Evolutionary conservation across 2,797 vertebrate genomes (phyloP).

Genomic region (Gastrophryne carolinensis): DNA sequence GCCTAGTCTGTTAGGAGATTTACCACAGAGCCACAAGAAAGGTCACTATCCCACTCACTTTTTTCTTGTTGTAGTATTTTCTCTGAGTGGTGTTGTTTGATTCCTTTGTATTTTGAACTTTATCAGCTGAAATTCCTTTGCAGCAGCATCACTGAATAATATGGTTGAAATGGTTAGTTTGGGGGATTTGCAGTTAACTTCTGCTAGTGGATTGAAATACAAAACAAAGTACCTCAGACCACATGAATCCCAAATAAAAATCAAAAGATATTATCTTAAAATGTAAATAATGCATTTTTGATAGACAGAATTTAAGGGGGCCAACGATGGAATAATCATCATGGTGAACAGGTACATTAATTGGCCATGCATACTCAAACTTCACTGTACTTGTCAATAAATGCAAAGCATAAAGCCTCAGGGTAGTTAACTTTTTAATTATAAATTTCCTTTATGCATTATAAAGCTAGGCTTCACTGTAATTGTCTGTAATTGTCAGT

Average conservation of each 20-base stretch:
- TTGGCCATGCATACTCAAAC: conserved; percentile 45
- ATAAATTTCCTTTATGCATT: conserved; percentile 50
- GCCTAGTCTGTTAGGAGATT: too few relatives aligned
- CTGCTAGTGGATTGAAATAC: background rate
- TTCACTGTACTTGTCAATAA: conserved; percentile 57
- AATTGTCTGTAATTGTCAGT: conserved; percentile 35
- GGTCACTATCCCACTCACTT: too few relatives aligned
- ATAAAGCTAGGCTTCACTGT: conserved; percentile 18
- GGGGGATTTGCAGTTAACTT: too few relatives aligned
- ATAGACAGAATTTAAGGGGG: conserved; percentile 52
- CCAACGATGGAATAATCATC: conserved; percentile 53
- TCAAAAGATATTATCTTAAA: background rate
- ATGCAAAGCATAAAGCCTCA: conserved; percentile 50
- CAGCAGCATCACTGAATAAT: too few relatives aligned
- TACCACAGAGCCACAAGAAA: too few relatives aligned
- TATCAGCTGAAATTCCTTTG: too few relatives aligned
- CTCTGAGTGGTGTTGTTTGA: too few relatives aligned
- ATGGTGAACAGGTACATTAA: conserved; percentile 54
- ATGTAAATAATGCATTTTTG: conserved; percentile 25
- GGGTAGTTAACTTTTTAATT: conserved; percentile 57
- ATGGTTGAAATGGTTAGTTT: too few relatives aligned
- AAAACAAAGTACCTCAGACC: background rate
- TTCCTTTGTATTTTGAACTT: too few relatives aligned
- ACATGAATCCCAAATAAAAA: background rate
- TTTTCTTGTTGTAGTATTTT: too few relatives aligned